Conservation (phyloP, 2,113 vertebrate genomes). For the Baryphthengus martii region DNA sequence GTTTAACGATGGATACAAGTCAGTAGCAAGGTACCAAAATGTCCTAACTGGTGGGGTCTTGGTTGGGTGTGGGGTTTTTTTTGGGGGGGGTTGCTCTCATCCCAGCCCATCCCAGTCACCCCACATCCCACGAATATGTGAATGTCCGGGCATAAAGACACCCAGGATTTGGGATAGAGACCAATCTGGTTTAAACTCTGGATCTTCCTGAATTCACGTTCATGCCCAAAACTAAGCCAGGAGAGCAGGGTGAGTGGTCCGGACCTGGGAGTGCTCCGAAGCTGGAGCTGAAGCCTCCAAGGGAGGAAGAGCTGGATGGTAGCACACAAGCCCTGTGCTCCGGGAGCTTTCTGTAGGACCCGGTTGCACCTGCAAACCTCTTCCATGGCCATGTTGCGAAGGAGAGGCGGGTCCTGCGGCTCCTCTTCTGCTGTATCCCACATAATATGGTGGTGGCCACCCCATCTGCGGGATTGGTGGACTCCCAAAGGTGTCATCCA, state of each 20-base stretch:
- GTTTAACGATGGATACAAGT: conserved; percentile 62
- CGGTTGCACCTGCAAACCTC: not conserved
- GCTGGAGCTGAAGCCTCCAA: not conserved
- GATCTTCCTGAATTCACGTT: not conserved
- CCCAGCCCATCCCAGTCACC: not conserved
- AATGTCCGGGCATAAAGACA: rapidly evolving
- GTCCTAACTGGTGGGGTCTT: not conserved
- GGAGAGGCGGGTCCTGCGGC: not conserved
- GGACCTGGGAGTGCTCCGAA: not conserved
- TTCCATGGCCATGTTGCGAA: not conserved
- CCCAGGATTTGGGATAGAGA: not conserved
- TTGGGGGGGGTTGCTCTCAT: not conserved
- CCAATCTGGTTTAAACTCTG: not conserved
- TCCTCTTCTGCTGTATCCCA: not conserved
- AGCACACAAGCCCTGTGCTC: not conserved
- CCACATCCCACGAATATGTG: rapidly evolving
- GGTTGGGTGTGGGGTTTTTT: not conserved
- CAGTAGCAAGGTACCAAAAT: conserved; percentile 59
- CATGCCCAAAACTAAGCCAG: not conserved
- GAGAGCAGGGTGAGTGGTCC: not conserved
- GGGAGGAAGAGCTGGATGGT: not conserved
- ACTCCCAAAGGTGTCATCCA: not conserved
- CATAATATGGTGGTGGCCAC: not conserved
- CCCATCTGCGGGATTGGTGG: not conserved
- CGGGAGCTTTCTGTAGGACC: not conserved